Evolutionary conservation across 1,140 invertebrate species (phyloP), one percentile per base, ranked within the genome.

Genomic region (Temnothorax longispinosus): DNA sequence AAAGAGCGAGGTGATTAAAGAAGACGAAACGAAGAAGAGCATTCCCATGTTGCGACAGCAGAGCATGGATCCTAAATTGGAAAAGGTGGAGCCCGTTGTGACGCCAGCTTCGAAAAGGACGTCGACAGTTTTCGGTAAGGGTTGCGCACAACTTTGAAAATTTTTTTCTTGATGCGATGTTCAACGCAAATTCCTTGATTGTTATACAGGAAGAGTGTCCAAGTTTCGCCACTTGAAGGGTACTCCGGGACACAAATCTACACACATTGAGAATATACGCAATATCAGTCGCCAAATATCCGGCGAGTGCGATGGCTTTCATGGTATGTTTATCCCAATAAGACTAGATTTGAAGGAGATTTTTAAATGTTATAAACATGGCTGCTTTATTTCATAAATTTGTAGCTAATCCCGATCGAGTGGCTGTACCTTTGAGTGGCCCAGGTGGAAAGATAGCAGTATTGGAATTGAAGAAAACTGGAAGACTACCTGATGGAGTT

Each of bases 211-310:
- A 62, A 97, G 98, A 92, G 98, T 98, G 65, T 98, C 98, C 0
- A 99, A 99, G 94, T 99, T 98, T 93, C 97, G 98, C 13, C 98
- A 99, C 93, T 95, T 99, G 86, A 99, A 99, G 94, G 98, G 98
- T 47, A 98, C 98, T 7, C 97, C 98, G 2, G 97, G 97, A 8
- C 98, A 99, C 94, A 98, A 99, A 95, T 98, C 97, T 21, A 97
- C 97, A 0, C 98, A 99, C 91, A 98, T 99, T 88, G 98, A 99
- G 93, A 99, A 99, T 94, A 96, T 99, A 71, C 96, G 98, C 67
- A 99, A 99, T 92, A 96, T 99, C 8, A 98, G 98, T 94, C 96
- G 98, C 62, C 98, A 98, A 92, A 97, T 99, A 91, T 98, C 98
- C 5, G 98, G 98, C 41, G 98, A 99, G 94, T 99, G 98, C 94